These are phyloP conservation scores for Ectobius pallidus DNA, from an alignment of 2,888 invertebrate genomes.

Conservation along the genomic window DNA sequence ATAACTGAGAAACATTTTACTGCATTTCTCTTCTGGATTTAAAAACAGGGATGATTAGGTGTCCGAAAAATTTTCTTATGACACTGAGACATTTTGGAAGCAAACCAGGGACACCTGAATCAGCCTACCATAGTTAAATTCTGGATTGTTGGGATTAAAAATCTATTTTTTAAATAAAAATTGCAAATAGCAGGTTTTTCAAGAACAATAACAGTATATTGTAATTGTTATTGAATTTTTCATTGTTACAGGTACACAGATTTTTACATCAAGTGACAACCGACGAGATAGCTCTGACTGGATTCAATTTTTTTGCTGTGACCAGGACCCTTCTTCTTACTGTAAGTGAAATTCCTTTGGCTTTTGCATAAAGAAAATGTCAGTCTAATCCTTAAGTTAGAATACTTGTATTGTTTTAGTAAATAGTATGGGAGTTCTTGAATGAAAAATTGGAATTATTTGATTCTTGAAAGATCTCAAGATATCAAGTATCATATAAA, in stretches of 20 bases:
- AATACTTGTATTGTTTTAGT: not conserved
- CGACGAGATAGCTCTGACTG: not conserved
- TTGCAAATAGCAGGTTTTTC: not conserved
- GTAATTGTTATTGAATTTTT: not conserved
- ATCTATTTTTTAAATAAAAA: not conserved
- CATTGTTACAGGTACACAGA: not conserved
- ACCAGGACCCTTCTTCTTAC: not conserved
- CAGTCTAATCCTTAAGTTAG: not conserved
- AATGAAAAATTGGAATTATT: no score
- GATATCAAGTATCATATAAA: not conserved
- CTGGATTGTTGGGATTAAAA: not conserved
- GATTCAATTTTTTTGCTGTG: not conserved
- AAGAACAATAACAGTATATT: not conserved
- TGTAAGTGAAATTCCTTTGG: not conserved
- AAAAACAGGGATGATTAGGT: no score
- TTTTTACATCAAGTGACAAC: not conserved
- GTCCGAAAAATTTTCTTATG: no score
- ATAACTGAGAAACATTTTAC: no score
- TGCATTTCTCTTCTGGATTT: no score
- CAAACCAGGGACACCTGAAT: no score
- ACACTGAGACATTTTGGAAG: no score
- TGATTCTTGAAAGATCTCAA: no score
- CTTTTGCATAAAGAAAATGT: not conserved
- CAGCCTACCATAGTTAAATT: no score
- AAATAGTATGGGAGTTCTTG: not conserved